Conservation (phyloP, 2,797 vertebrate species). For the Scyliorhinus canicula region DNA sequence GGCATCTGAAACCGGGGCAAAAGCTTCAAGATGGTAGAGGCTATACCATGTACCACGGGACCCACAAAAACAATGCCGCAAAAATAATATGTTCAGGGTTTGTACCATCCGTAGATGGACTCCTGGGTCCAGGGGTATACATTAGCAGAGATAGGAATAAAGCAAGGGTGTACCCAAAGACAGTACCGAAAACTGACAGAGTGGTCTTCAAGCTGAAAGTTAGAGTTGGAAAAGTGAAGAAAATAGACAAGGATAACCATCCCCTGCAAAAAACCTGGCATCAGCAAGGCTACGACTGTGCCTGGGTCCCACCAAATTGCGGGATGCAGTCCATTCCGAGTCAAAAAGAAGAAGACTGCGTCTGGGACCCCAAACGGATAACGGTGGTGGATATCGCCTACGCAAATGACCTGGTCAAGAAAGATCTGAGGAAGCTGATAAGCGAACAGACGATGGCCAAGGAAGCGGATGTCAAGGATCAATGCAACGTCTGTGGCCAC, state of each 20-base stretch:
- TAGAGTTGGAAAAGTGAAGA: slow-evolving; percentile 53
- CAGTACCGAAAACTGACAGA: background rate
- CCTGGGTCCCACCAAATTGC: slow-evolving; percentile 56
- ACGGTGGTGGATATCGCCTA: slow-evolving; percentile 46
- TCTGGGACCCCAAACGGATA: slow-evolving; percentile 48
- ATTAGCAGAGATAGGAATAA: slow-evolving; percentile 58
- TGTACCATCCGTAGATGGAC: slow-evolving; percentile 39
- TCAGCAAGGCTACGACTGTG: slow-evolving; percentile 43
- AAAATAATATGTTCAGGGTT: slow-evolving; percentile 42
- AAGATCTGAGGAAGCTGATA: slow-evolving; percentile 45
- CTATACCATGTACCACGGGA: slow-evolving; percentile 61
- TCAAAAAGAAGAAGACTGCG: slow-evolving; percentile 47
- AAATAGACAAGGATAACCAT: slow-evolving; percentile 45
- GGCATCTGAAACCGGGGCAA: background rate
- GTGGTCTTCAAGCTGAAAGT: slow-evolving; percentile 49
- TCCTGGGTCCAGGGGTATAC: slow-evolving; percentile 57
- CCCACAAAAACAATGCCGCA: background rate
- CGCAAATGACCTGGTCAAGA: slow-evolving; percentile 40
- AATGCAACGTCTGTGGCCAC: slow-evolving; percentile 44
- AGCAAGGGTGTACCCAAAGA: slow-evolving; percentile 49
- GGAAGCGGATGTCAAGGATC: background rate
- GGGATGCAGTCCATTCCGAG: slow-evolving; percentile 36
- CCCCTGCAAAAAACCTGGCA: slow-evolving; percentile 50
- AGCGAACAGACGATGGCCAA: slow-evolving; percentile 32
- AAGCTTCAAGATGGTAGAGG: accelerated